phyloP scores from a whole-genome alignment of 2,797 vertebrate species.

The Acipenser transmontanus region DNA sequence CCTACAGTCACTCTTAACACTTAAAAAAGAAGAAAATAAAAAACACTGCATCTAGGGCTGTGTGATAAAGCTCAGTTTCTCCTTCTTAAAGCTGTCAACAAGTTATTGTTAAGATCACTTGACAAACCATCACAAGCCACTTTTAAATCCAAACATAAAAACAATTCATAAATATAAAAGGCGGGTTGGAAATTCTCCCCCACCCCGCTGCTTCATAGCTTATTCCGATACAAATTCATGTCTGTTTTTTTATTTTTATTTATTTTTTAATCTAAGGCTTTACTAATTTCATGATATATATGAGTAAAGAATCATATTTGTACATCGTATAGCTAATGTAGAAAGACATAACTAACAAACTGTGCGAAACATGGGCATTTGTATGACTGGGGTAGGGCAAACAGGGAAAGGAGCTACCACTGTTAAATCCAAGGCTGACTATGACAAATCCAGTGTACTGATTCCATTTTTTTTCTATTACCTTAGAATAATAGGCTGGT shows the following conservation, averaged over 20 bases:
- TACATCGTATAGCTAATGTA: slow-evolving; percentile 60
- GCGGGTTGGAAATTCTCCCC: slow-evolving; percentile 41
- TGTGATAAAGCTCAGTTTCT: slow-evolving; percentile 66
- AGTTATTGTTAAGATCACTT: slow-evolving; percentile 46
- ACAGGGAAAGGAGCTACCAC: slow-evolving; percentile 30
- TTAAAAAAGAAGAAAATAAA: slow-evolving; percentile 52
- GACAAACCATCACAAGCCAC: slow-evolving; percentile 47
- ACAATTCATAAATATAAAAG: slow-evolving; percentile 36
- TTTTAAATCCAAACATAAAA: slow-evolving; percentile 34
- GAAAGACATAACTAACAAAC: slow-evolving; percentile 43
- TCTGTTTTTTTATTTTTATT: slow-evolving; percentile 29
- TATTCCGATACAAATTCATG: slow-evolving; percentile 57
- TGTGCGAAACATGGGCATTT: slow-evolving; percentile 57
- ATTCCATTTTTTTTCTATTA: no score
- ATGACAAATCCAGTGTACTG: slow-evolving; percentile 37
- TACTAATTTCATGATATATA: slow-evolving; percentile 69
- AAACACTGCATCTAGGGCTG: slow-evolving; percentile 68
- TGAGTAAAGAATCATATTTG: slow-evolving; percentile 75
- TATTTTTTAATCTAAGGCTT: slow-evolving; percentile 33
- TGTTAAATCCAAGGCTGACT: slow-evolving; percentile 35
- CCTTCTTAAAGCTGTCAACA: slow-evolving; percentile 55
- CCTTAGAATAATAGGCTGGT: no score
- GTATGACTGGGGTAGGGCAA: slow-evolving; percentile 27
- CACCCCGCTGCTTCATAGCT: slow-evolving; percentile 48
- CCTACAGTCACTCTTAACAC: slow-evolving; percentile 70